These are phyloP conservation scores for Poliocrania exsul DNA, from an alignment of 2,797 vertebrate species.

Conservation along the genomic window DNA sequence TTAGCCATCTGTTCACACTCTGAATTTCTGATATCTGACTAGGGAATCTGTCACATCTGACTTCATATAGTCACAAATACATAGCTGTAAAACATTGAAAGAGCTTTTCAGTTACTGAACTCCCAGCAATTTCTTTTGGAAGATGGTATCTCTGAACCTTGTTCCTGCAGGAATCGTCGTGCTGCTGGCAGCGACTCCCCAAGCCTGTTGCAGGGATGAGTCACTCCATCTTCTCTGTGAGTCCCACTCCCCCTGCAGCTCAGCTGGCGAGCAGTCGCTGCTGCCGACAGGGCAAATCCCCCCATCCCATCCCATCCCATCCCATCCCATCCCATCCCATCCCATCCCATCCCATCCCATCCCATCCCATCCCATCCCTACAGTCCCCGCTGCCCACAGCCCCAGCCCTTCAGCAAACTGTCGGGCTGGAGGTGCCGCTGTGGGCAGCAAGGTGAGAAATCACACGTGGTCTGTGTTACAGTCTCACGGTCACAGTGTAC, in stretches of 20 bases:
- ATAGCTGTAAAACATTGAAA: background rate
- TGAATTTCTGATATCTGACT: background rate
- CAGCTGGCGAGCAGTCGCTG: accelerated
- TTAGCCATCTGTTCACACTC: background rate
- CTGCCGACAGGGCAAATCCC: background rate
- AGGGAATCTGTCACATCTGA: background rate
- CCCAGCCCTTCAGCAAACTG: background rate
- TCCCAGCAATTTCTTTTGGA: background rate
- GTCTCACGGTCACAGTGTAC: accelerated
- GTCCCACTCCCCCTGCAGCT: background rate
- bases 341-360: too few species aligned
- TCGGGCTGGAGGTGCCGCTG: accelerated
- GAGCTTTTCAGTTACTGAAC: background rate
- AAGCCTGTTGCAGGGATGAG: background rate
- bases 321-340: too few species aligned
- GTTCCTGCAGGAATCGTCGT: background rate
- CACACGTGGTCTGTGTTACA: accelerated
- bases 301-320: background rate
- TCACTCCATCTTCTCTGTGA: accelerated
- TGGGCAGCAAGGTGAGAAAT: background rate
- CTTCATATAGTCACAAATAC: background rate
- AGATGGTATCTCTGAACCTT: background rate
- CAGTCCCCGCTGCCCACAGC: background rate
- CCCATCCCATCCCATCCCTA: background rate
- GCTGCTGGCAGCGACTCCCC: background rate